A percentile compares a stretch with the other conserved stretches of the same genome.
phyloP scores from a whole-genome alignment of 2,113 vertebrate species.

The Salminus brasiliensis region DNA sequence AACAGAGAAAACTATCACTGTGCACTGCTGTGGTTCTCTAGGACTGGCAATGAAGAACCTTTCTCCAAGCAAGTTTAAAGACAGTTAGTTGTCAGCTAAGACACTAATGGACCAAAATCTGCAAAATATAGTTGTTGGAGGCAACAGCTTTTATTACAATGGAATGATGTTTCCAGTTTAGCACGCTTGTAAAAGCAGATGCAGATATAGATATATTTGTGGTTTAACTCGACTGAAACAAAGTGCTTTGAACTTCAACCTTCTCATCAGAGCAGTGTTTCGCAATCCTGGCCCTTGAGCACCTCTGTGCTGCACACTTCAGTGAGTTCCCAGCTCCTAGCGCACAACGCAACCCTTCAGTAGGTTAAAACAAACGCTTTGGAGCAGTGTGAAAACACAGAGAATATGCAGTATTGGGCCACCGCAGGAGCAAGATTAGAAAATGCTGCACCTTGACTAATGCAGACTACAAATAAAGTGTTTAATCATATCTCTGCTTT shows the following conservation, averaged over 20 bases:
- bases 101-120: not conserved
- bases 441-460: not conserved
- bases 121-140: constrained; percentile 13
- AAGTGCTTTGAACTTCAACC: constrained; percentile 22
- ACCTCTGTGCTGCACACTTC: not conserved
- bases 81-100: not conserved
- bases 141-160: constrained; percentile 5
- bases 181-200: not conserved
- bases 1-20: not conserved
- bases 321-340: not conserved
- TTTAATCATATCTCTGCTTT: not conserved
- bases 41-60: not conserved
- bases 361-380: not conserved
- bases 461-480: not conserved
- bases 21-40: not conserved
- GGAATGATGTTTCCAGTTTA: constrained; percentile 4
- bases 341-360: not conserved
- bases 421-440: not conserved
- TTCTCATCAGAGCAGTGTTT: constrained; percentile 1
- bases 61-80: not conserved
- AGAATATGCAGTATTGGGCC: not conserved
- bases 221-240: not conserved
- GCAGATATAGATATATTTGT: not conserved
- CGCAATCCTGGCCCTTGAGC: not conserved
- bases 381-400: not conserved